Base-by-base conservation (phyloP, 2,888 invertebrate genomes). In the Perithous albicinctus region DNA sequence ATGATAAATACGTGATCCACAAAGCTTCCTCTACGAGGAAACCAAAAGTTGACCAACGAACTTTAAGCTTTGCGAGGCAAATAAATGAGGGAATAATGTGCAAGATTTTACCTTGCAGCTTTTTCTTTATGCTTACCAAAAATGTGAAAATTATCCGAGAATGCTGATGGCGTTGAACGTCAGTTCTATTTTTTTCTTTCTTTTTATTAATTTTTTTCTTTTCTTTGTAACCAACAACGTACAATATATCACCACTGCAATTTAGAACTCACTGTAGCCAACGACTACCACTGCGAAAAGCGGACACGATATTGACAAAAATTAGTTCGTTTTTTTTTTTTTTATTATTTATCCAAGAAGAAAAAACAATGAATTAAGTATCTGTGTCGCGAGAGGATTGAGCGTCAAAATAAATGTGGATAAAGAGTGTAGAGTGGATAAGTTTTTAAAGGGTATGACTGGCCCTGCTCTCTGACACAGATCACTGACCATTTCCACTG, bases 401-500 rank as follows among this genome's bases (percentile, higher is more conserved):
- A 48, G 12, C 15, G 23, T 23, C 18, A 38, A 5, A 2, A 54
- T 41, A n/a, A n/a, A 23, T 23, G 8, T 23, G 8, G 23, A 41
- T 41, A 8, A n/a, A 12, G 12, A 54, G 54, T 26, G 23, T 32
- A n/a, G 18, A 61, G 18, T 20, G 10, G 20, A 23, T 18, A 5
- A 38, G 38, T 38, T 41, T 35, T 15, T 35, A 38, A 41, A 38
- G 38, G 20, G 23, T 80, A 41, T 54, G 80, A 84, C 84, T 87
- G 87, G 89, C 81, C 88, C 89, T 88, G 89, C 83, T 90, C 83
- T 90, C 89, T 86, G 86, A 85, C 87, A 86, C 87, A 89, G 90
- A 90, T 87, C 90, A 90, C 90, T 89, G 90, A 90, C 89, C 90
- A 86, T 87, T 86, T 88, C 85, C 88, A 85, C 87, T 84, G 87